Evolutionary conservation across 2,113 vertebrate species (phyloP), one percentile per base, ranked within the genome.

Genomic region (Myrmecophaga tridactyla): DNA sequence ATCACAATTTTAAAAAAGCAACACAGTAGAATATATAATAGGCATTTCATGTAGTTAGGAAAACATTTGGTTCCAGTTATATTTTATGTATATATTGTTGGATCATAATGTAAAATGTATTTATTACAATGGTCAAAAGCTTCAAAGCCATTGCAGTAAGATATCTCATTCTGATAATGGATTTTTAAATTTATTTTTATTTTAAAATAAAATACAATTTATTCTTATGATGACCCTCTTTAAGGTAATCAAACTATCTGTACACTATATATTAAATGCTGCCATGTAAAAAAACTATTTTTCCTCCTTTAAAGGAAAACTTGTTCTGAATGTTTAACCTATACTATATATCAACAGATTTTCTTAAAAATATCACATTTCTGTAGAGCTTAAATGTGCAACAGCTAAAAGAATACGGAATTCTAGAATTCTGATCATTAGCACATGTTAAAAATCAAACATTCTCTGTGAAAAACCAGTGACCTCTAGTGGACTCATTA

Each of bases 401-500:
- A 78, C 6, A 94, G 23, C 14, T 89, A 83, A 92, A 85, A 67
- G 6, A 90, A 94, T 63, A 75, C 2, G 31, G 17, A 96, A 70
- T 90, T 86, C 48, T 73, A 94, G 23, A 92, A 76, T 82, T 92
- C 60, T 91, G 53, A 85, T 65, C 48, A 58, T 80, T 31, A 75
- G 60, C 25, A 86, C 25, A 78, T 17, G 76, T 17, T 29, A 12
- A 43, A 95, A n/a, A n/a, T 43, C 60, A 77, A 82, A 72, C 20
- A 86, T 43, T 92, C n/a, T 85, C 65, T 86, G 34, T 92, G 94
- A 78, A 82, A 80, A 89, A 76, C 89, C 84, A 97, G 96, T 95
- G 97, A 93, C 97, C 96, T 91, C 97, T 97, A 96, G 97, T 97
- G 97, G 97, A 58, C 56, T 95, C 43, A 60, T 41, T 73, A 46